Conservation (phyloP, 2,888 invertebrate genomes). For the Oligia latruncula region DNA sequence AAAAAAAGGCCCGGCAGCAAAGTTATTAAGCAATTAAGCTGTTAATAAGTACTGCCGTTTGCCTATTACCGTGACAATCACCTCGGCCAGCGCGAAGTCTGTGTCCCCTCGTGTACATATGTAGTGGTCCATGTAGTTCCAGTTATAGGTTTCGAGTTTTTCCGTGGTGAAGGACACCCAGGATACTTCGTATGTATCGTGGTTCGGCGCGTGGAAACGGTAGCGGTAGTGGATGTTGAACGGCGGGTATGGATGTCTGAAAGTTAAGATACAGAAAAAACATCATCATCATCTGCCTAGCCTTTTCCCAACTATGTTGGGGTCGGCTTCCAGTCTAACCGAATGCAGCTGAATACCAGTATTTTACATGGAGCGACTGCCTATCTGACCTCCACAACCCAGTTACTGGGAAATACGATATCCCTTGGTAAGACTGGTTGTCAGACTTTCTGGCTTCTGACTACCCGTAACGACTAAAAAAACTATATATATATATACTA, state of each 20-base stretch:
- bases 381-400: too few species aligned
- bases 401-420: too few species aligned
- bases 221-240: conserved; percentile 97
- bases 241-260: conserved; percentile 97
- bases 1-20: conserved; percentile 40
- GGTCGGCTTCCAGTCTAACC: too few species aligned
- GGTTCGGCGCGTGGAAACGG: conserved; percentile 97
- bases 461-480: too few species aligned
- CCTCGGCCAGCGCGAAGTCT: conserved; percentile 96
- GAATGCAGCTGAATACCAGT: too few species aligned
- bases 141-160: conserved; percentile 98
- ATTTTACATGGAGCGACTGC: too few species aligned
- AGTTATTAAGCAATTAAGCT: conserved; percentile 39
- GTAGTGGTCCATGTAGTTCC: conserved; percentile 99
- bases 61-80: conserved; percentile 79
- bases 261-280: conserved; percentile 56
- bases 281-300: too few species aligned
- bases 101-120: conserved; percentile 98
- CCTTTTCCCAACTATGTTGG: too few species aligned
- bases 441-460: too few species aligned
- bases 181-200: conserved; percentile 97
- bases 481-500: too few species aligned
- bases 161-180: conserved; percentile 98
- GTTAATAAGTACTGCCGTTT: conserved; percentile 29
- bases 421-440: too few species aligned